Evolutionary conservation across 1,140 invertebrate species (phyloP).

Genomic region (Ostrea edulis): DNA sequence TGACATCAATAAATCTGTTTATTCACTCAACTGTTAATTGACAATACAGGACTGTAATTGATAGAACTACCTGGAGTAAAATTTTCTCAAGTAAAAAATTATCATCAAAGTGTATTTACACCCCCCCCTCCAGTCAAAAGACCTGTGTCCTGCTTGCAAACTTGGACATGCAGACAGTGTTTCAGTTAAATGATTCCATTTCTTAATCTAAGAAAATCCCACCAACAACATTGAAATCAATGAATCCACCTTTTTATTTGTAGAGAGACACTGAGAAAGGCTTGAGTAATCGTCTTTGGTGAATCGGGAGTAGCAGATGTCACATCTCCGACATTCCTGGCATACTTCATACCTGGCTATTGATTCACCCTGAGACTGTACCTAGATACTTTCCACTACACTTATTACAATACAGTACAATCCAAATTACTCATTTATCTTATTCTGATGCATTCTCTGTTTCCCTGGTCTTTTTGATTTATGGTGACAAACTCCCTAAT

Average conservation of each 20-base stretch:
- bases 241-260: neutral
- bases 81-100: too few relatives aligned
- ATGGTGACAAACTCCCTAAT: neutral
- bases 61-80: too few relatives aligned
- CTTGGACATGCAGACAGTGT: too few relatives aligned
- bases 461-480: neutral
- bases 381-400: neutral
- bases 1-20: neutral
- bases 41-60: too few relatives aligned
- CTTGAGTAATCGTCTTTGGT: neutral
- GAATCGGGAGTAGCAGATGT: constrained; percentile 16
- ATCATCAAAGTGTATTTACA: too few relatives aligned
- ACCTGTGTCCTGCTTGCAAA: too few relatives aligned
- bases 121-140: too few relatives aligned
- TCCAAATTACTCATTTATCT: neutral
- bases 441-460: neutral
- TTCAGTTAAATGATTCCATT: too few relatives aligned
- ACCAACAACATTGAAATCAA: neutral
- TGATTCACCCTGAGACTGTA: neutral
- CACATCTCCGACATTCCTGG: constrained; percentile 16
- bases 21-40: too few relatives aligned
- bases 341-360: neutral
- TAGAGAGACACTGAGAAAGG: neutral
- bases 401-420: neutral
- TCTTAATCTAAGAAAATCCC: too few relatives aligned